Evolutionary conservation across 2,888 invertebrate genomes (phyloP), one percentile per base, ranked within the genome.

Genomic region (Girardia tigrina): DNA sequence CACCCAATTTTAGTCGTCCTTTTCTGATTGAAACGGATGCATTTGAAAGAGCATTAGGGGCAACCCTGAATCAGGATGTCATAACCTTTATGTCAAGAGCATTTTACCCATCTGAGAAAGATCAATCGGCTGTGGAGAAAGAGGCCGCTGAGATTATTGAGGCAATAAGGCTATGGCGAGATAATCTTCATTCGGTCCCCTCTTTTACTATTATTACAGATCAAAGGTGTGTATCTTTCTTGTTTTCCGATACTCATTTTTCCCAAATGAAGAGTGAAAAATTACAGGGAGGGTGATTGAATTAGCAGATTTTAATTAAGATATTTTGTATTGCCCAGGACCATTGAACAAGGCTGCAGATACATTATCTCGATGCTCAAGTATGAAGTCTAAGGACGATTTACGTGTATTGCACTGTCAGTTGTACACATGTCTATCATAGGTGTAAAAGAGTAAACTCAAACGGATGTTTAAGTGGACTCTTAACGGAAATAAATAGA

Each of bases 181-280:
- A 77, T 77, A 73, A 72, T 36, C 75, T 78, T 27, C 78, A 75
- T 29, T n/a, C n/a, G n/a, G n/a, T n/a, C n/a, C n/a, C n/a, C n/a
- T n/a, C n/a, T n/a, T 80, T 80, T 73, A 75, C 70, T 20, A 28
- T 78, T 8, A 26, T 79, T 29, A 79, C 79, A 36, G 78, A 79
- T 28, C 78, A 79, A 71, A 42, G 28, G 27, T 77, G 78, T 26
- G 78, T 78, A 2, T 27, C 77, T 12, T 79, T 77, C 42, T 77
- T 78, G 75, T 77, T 78, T 26, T 73, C 77, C 70, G 73, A 77
- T 28, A 36, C 70, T 6, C 71, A 77, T 8, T 23, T 20, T 23
- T 73, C 77, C 27, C 73, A 75, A 26, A 73, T 75, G 26, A 75
- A 75, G 23, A 75, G 75, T 74, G 75, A 75, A 23, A 75, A 26